These are phyloP conservation scores for Siphlonurus alternatus DNA, from an alignment of 2,888 invertebrate genomes.

Conservation along the genomic window DNA sequence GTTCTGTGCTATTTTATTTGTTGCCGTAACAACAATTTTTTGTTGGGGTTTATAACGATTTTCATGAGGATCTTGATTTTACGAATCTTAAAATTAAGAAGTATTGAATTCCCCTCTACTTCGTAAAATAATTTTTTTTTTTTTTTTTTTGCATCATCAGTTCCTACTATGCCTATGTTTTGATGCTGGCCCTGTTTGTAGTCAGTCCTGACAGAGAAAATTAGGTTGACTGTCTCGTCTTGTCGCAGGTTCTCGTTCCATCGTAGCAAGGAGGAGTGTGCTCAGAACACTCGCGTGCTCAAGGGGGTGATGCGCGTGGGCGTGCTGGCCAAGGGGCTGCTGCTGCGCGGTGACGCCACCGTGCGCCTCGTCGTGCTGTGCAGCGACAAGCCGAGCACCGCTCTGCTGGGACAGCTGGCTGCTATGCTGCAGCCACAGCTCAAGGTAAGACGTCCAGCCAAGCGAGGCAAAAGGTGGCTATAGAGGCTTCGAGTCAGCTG, in stretches of 20 bases:
- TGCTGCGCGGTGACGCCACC: conserved; percentile 74
- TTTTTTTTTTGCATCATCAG: neutral
- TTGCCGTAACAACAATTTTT: too few species aligned
- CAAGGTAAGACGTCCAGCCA: conserved; percentile 33
- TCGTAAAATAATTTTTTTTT: too few species aligned
- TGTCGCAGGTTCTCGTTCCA: conserved; percentile 42
- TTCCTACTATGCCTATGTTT: too few species aligned
- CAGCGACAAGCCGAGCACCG: conserved; percentile 78
- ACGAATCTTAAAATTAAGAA: too few species aligned
- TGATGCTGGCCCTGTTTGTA: too few species aligned
- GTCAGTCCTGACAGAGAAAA: too few species aligned
- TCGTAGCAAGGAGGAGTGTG: conserved; percentile 38
- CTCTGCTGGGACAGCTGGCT: conserved; percentile 72
- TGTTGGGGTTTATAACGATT: too few species aligned
- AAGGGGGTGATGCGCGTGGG: conserved; percentile 97
- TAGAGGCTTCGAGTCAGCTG: too few species aligned
- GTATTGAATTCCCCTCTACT: too few species aligned
- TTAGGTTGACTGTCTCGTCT: conserved; percentile 4
- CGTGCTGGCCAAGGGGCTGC: conserved; percentile 71
- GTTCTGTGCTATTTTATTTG: too few species aligned
- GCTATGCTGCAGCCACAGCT: conserved; percentile 69
- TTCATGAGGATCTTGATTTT: too few species aligned
- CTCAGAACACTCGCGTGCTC: conserved; percentile 49
- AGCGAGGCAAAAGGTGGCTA: neutral
- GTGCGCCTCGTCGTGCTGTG: conserved; percentile 90